A percentile compares a stretch with the other conserved stretches of the same genome.
These are phyloP conservation scores for Phanerotoma sp. DNA, from an alignment of 2,888 invertebrate genomes.

Conservation along the genomic window DNA sequence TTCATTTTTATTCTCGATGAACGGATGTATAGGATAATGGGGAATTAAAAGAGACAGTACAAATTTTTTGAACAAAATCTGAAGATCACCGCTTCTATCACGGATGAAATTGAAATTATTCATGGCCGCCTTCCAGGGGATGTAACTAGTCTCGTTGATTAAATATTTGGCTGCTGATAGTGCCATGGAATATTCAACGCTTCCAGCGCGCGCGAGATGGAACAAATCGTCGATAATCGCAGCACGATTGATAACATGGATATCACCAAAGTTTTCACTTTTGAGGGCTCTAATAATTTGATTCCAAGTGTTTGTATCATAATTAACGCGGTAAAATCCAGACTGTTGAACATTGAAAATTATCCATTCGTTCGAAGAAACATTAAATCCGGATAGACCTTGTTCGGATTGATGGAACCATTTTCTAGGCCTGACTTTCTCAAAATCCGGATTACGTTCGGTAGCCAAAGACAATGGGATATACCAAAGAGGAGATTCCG, in stretches of 20 bases:
- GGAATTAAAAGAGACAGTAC: no score
- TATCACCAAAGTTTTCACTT: slow-evolving; percentile 54
- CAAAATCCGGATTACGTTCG: slow-evolving; percentile 54
- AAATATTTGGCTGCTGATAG: no score
- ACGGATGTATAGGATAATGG: no score
- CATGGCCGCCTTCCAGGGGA: no score
- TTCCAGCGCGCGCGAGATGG: no score
- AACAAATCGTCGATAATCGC: not conserved
- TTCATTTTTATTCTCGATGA: no score
- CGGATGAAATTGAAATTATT: no score
- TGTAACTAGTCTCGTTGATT: no score
- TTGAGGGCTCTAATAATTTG: slow-evolving; percentile 60
- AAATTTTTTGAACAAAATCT: no score
- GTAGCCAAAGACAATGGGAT: slow-evolving; percentile 62
- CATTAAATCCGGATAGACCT: not conserved
- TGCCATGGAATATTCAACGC: no score
- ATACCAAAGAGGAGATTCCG: slow-evolving; percentile 58
- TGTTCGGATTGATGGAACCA: slow-evolving; percentile 26
- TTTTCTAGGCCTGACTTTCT: slow-evolving; percentile 39
- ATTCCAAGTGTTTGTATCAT: slow-evolving; percentile 63
- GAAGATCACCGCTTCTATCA: no score
- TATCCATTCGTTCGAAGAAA: slow-evolving; percentile 63
- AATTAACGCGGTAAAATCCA: slow-evolving; percentile 68
- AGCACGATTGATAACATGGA: slow-evolving; percentile 58
- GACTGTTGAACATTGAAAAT: slow-evolving; percentile 74